These are phyloP conservation scores for Morinoia aosen DNA, from an alignment of 2,888 invertebrate genomes.

Conservation along the genomic window DNA sequence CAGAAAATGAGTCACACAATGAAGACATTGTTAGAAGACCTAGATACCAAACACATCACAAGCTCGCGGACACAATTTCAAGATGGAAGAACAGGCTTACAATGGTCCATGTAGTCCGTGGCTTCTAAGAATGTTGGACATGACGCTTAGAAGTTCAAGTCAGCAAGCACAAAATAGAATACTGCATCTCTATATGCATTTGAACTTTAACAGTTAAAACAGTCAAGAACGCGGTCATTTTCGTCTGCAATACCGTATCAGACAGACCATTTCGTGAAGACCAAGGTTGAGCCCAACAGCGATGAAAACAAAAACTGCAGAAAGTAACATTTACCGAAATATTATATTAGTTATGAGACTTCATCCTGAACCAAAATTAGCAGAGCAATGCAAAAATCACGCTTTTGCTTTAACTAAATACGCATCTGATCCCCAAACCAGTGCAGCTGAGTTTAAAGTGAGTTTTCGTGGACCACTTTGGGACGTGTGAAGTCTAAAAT, in stretches of 20 bases:
- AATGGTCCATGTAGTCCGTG: background rate
- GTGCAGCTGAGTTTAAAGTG: too few relatives aligned
- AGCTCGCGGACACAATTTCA: too few relatives aligned
- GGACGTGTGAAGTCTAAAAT: too few relatives aligned
- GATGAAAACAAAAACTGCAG: background rate
- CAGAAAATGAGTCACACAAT: background rate
- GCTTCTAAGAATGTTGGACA: background rate
- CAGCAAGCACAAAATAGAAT: background rate
- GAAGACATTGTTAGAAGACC: too few relatives aligned
- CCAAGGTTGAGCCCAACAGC: background rate
- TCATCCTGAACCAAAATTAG: too few relatives aligned
- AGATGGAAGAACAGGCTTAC: too few relatives aligned
- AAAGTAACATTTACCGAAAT: background rate
- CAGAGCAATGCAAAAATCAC: too few relatives aligned
- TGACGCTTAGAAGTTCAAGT: background rate
- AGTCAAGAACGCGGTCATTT: background rate
- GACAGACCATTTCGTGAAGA: background rate
- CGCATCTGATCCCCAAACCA: too few relatives aligned
- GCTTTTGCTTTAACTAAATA: too few relatives aligned
- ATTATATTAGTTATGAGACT: too few relatives aligned
- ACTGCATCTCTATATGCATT: background rate
- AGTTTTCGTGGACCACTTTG: too few relatives aligned
- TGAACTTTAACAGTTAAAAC: background rate
- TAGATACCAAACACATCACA: too few relatives aligned
- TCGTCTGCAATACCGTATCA: background rate